phyloP scores from a whole-genome alignment of 2,113 vertebrate genomes.

The Albula goreensis region DNA sequence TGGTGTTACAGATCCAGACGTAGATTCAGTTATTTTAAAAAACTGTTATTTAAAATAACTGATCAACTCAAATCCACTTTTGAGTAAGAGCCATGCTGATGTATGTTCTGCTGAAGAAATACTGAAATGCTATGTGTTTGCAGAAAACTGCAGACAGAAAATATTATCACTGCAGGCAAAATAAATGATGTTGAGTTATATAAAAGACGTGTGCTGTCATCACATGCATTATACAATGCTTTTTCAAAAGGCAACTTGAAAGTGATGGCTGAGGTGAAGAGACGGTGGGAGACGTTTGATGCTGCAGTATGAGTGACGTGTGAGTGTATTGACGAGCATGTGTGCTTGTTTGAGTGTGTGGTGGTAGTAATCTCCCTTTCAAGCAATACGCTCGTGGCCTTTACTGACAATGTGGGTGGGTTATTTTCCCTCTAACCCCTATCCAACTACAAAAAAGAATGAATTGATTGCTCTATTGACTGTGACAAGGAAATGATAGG shows the following conservation, averaged over 20 bases:
- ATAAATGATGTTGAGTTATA: neutral
- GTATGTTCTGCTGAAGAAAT: neutral
- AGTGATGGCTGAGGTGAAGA: conserved; percentile 9
- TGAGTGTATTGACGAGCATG: conserved; percentile 11
- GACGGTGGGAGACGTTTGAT: conserved; percentile 25
- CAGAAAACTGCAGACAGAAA: neutral
- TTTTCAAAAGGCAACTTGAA: conserved; percentile 12
- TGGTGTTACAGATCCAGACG: too few species aligned
- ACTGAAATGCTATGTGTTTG: neutral
- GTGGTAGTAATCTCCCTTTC: neutral
- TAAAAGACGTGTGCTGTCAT: neutral
- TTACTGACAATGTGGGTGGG: neutral
- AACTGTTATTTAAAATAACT: too few species aligned
- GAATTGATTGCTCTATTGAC: too few species aligned
- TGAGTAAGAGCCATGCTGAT: too few species aligned
- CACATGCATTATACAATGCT: neutral
- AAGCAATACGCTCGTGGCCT: conserved; percentile 13
- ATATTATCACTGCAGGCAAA: neutral
- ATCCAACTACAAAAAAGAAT: too few species aligned
- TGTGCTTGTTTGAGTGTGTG: conserved; percentile 14
- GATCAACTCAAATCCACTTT: too few species aligned
- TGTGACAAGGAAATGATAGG: too few species aligned
- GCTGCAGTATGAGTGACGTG: conserved; percentile 37
- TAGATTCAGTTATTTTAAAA: too few species aligned
- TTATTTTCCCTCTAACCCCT: too few species aligned